Evolutionary conservation across 2,113 vertebrate genomes (phyloP), one percentile per base, ranked within the genome.

Genomic region (Pagrus major): DNA sequence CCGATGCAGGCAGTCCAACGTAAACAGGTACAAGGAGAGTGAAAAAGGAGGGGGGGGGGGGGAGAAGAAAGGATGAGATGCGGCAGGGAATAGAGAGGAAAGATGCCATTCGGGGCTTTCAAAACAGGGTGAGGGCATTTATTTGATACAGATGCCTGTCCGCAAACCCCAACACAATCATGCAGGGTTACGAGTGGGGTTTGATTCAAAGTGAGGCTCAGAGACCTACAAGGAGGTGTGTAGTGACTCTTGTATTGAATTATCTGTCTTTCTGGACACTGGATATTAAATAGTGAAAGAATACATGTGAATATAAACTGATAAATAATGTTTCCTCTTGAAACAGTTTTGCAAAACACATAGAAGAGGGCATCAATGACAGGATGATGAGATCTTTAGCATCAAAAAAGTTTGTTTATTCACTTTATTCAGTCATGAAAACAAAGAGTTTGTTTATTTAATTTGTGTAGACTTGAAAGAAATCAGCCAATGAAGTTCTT

Each of bases 1-100:
- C 66, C 41, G 33, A n/a, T 41, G 51, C 39, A 67, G 55, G 23
- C n/a, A 9, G 35, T 74, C 76, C 61, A 87, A 68, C 31, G 18
- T 51, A 78, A 87, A 81, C 49, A n/a, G 47, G 1, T 1, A 23
- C 6, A 44, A 35, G 27, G 2, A 59, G 23, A 23, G 1, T 41
- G 25, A 23, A 5, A 1, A 5, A 1, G 25, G 15, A 51, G 47
- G 8, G 21, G 55, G 64, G 44, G 54, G 18, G 8, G 21, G 20
- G 3, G n/a, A n/a, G n/a, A n/a, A n/a, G 11, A 31, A 20, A 7
- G 5, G 64, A 25, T 29, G 10, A n/a, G 41, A 65, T 5, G 27
- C 4, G 2, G 31, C 14, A 23, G n/a, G n/a, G 8, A 4, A 14
- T 15, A 23, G 20, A 9, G 33, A 15, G 29, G 14, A 15, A 66